A percentile compares a stretch with the other conserved stretches of the same genome.
These are phyloP conservation scores for Philereme vetulata DNA, from an alignment of 2,888 invertebrate genomes.

Conservation along the genomic window DNA sequence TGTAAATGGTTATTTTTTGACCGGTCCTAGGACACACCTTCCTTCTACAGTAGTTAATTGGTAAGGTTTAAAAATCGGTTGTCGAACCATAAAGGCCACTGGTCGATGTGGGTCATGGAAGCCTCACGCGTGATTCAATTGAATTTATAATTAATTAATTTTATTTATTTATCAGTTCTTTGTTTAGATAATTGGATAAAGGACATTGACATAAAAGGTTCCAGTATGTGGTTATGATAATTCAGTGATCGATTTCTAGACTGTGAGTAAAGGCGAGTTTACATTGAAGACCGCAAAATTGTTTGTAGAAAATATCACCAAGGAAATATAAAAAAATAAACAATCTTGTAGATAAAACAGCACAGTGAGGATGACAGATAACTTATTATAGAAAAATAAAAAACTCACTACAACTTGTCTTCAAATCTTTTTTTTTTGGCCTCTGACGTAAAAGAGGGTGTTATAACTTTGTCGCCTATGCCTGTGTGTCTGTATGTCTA, in stretches of 20 bases:
- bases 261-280: conserved; percentile 2
- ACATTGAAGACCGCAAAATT: neutral
- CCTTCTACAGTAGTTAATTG: neutral
- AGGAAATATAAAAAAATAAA: too few species aligned
- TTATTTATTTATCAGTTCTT: conserved; percentile 45
- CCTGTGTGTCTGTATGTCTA: too few species aligned
- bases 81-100: conserved; percentile 53
- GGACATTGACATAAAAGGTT: conserved; percentile 58
- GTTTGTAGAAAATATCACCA: too few species aligned
- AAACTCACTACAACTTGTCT: too few species aligned
- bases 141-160: conserved; percentile 54
- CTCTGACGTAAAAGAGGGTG: too few species aligned
- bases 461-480: too few species aligned
- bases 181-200: conserved; percentile 56
- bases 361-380: too few species aligned
- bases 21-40: too few species aligned
- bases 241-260: conserved; percentile 5
- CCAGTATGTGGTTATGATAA: conserved; percentile 27
- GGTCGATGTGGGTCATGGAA: conserved; percentile 70
- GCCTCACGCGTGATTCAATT: conserved; percentile 58
- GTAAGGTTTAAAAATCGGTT: conserved; percentile 37
- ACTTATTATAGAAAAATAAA: too few species aligned
- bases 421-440: too few species aligned
- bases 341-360: too few species aligned
- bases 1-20: too few species aligned